These are phyloP conservation scores for Caenorhabditis briggsae DNA, from an alignment of 1,140 invertebrate species.

Conservation along the genomic window DNA sequence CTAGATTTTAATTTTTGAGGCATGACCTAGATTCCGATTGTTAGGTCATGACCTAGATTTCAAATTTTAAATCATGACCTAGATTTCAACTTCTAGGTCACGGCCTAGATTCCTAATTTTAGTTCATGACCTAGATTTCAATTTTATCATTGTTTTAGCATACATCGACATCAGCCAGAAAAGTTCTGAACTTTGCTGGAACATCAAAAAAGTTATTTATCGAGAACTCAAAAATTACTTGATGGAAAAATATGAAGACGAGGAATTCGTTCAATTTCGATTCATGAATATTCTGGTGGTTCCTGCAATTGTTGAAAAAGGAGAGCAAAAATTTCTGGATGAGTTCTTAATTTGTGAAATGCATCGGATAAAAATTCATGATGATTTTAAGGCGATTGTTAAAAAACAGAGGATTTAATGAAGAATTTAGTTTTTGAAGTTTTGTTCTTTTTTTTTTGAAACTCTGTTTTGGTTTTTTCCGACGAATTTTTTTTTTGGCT, in stretches of 20 bases:
- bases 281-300: not conserved
- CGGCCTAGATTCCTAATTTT: no score
- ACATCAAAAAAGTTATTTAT: not conserved
- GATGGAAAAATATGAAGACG: not conserved
- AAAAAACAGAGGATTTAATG: not conserved
- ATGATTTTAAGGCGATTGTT: slow-evolving; percentile 2
- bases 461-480: no score
- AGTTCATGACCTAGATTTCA: not conserved
- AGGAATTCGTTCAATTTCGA: not conserved
- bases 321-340: slow-evolving; percentile 21
- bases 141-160: not conserved
- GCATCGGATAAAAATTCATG: not conserved
- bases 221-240: not conserved
- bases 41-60: no score
- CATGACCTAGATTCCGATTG: no score
- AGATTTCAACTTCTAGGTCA: no score
- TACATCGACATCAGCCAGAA: not conserved
- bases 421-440: slow-evolving; percentile 2
- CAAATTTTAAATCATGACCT: no score
- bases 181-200: not conserved
- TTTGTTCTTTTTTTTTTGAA: not conserved
- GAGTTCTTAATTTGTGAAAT: slow-evolving; percentile 10
- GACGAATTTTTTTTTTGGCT: no score
- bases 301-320: not conserved
- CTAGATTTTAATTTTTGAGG: no score